These are phyloP conservation scores for Rhinopithecus roxellana DNA, from an alignment of 2,113 vertebrate species.

Conservation along the genomic window DNA sequence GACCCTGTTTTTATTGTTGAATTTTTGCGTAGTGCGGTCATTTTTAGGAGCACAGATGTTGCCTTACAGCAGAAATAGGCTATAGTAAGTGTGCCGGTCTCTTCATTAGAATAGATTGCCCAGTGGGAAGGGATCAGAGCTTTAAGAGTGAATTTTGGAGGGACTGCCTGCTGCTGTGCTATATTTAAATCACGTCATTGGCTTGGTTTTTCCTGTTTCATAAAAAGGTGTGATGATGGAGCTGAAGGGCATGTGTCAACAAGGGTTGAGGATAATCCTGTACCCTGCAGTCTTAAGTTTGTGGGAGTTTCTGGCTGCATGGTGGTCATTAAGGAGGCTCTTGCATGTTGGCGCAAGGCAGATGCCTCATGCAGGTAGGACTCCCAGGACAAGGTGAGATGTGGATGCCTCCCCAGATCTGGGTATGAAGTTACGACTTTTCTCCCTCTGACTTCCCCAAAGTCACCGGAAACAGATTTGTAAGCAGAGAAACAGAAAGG, in stretches of 20 bases:
- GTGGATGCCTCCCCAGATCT: background rate
- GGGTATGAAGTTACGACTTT: background rate
- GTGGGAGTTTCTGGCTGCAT: background rate
- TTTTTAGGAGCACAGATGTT: background rate
- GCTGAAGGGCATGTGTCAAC: background rate
- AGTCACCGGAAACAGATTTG: too few relatives aligned
- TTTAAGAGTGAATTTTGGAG: background rate
- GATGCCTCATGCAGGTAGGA: background rate
- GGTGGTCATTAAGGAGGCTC: background rate
- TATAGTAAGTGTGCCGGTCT: fast-evolving
- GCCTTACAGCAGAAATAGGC: background rate
- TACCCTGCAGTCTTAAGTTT: background rate
- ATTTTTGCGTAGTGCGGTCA: too few relatives aligned
- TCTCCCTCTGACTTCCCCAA: background rate
- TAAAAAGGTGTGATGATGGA: background rate
- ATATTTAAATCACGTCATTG: too few relatives aligned
- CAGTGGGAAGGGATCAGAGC: background rate
- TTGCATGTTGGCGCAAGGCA: background rate
- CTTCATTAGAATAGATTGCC: background rate
- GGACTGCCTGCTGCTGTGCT: too few relatives aligned
- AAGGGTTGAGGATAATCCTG: background rate
- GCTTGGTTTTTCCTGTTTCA: background rate
- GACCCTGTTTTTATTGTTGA: background rate
- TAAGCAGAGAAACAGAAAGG: background rate
- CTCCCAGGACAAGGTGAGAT: background rate